Base-by-base conservation (phyloP, 2,113 vertebrate species). In the Siniperca chuatsi region DNA sequence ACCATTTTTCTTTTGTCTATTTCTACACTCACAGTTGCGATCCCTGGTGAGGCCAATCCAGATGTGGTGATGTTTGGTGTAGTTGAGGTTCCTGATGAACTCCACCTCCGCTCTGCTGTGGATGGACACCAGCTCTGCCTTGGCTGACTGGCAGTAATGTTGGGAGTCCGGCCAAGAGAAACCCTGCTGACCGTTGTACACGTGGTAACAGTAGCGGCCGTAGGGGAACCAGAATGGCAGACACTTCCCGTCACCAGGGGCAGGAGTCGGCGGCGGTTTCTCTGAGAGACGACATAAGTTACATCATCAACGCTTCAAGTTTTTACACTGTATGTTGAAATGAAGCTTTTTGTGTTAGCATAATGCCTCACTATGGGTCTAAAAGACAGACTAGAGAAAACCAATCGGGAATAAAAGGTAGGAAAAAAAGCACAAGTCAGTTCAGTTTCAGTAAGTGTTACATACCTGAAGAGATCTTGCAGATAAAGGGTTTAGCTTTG, bases 41-140 rank as follows among this genome's bases (percentile, higher is more conserved):
- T 95, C 96, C 69, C 88, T 87, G 66, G 94, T 94, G 78, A 96
- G 95, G 58, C 96, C 96, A 61, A 96, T 93, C 96, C 96, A 96
- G 48, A 96, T 2, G 87, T 95, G 11, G 91, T 96, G 94, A 20
- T 85, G 10, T 72, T 92, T 93, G 70, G 90, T 93, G 91, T 90
- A 74, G 85, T 93, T 95, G 54, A 94, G 23, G 57, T 61, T 94
- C 61, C 90, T 81, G 85, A 96, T 52, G 87, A 96, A 95, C 87
- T 95, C 94, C 64, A 93, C 83, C 75, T 96, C 95, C 0, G 95
- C 94, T 66, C 95, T 81, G 83, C 91, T 96, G 90, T 96, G 96
- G 37, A 96, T 37, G 13, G 96, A 96, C 33, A 20, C 91, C 92
- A 96, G 87, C 1, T 96, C 92, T 0, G 82, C 78, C 0, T 7